These are phyloP conservation scores for Hydrozoanthus tunicans DNA, from an alignment of 64 coral and sea anemone species.

Conservation along the genomic window DNA sequence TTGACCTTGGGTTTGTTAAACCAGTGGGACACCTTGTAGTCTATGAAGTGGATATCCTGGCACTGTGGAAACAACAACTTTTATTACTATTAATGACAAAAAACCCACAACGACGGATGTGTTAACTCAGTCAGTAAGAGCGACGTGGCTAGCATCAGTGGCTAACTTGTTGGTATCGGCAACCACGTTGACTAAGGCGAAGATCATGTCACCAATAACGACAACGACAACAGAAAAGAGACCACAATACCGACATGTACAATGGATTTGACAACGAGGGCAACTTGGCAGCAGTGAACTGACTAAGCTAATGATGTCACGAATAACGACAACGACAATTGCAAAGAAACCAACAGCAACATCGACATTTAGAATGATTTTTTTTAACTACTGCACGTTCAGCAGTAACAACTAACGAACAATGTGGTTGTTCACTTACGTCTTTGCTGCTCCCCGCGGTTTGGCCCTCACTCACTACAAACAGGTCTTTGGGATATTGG, in stretches of 20 bases:
- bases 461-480: constrained; percentile 4
- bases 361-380: neutral
- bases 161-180: too few species aligned
- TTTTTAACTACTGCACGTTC: neutral
- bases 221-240: too few species aligned
- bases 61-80: neutral
- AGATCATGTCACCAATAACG: too few species aligned
- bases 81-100: neutral
- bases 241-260: too few species aligned
- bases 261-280: too few species aligned
- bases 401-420: neutral
- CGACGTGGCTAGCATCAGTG: too few species aligned
- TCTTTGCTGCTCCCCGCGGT: neutral
- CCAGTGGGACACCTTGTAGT: constrained; percentile 25
- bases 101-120: neutral
- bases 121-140: neutral
- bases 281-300: too few species aligned
- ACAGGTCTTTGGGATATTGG: constrained; percentile 33
- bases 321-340: too few species aligned
- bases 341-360: neutral
- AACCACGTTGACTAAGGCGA: too few species aligned
- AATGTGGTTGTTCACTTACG: constrained; percentile 11
- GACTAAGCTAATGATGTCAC: too few species aligned
- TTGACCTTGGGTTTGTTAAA: constrained; percentile 6
- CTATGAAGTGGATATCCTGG: constrained; percentile 41